Evolutionary conservation across 2,888 invertebrate species (phyloP).

Genomic region (Plagiodera versicolora): DNA sequence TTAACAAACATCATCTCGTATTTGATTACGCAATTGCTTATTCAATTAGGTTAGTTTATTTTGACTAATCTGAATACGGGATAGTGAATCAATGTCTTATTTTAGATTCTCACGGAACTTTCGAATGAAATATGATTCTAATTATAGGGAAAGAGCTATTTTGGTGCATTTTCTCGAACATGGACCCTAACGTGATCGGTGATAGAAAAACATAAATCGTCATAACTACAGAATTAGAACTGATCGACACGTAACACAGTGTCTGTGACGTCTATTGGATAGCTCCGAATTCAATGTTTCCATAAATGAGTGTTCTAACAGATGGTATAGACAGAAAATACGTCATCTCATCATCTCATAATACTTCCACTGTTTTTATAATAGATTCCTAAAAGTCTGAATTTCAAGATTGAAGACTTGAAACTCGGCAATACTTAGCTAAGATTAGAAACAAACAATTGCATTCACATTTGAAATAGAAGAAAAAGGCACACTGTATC

Average conservation of each 20-base stretch:
- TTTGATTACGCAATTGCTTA: neutral
- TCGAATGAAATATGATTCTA: neutral
- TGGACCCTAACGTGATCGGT: conserved; percentile 14
- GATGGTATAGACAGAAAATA: too few relatives aligned
- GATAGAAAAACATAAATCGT: conserved; percentile 12
- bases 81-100: neutral
- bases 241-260: neutral
- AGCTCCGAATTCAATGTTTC: too few relatives aligned
- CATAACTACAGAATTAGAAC: conserved; percentile 19
- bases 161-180: neutral
- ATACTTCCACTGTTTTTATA: too few relatives aligned
- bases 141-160: neutral
- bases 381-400: too few relatives aligned
- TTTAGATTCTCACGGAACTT: neutral
- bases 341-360: too few relatives aligned
- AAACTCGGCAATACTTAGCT: too few relatives aligned
- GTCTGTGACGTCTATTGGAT: neutral
- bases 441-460: too few relatives aligned
- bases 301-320: too few relatives aligned
- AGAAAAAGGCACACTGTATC: too few relatives aligned
- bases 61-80: neutral
- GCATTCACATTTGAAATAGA: too few relatives aligned
- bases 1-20: neutral
- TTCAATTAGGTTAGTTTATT: neutral
- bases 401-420: too few relatives aligned